Conservation (phyloP, 1,140 invertebrate species). For the Lordiphosa stackelbergi region DNA sequence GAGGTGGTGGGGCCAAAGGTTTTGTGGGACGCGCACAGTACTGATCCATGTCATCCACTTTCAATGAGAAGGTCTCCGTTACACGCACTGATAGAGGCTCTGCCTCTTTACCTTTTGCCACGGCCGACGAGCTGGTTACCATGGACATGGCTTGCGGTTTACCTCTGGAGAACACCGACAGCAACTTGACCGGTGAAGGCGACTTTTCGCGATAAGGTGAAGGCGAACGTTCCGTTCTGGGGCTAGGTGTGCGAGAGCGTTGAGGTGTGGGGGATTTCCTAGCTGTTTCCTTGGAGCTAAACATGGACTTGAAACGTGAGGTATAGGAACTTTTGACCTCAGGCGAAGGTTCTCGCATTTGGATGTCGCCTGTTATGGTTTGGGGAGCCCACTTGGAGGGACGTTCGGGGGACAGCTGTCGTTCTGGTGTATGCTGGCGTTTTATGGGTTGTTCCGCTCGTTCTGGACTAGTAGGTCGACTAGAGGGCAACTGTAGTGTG, state of each 20-base stretch:
- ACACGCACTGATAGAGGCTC: conserved; percentile 64
- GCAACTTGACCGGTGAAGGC: conserved; percentile 43
- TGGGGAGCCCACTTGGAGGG: conserved; percentile 26
- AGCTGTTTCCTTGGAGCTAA: conserved; percentile 24
- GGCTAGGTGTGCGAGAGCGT: conserved; percentile 39
- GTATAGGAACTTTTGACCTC: conserved; percentile 62
- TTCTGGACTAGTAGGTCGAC: conserved; percentile 35
- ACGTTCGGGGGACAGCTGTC: conserved; percentile 51
- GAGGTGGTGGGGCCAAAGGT: conserved; percentile 33
- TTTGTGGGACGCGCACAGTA: conserved; percentile 53
- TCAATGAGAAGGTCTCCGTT: conserved; percentile 68
- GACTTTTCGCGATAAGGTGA: conserved; percentile 57
- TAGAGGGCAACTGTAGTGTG: conserved; percentile 50
- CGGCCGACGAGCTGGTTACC: conserved; percentile 32
- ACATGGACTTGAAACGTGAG: conserved; percentile 66
- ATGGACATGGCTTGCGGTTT: conserved; percentile 57
- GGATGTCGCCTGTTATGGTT: not conserved
- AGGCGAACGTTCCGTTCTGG: conserved; percentile 13
- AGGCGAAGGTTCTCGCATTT: conserved; percentile 33
- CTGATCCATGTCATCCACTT: conserved; percentile 76
- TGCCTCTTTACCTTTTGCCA: conserved; percentile 53
- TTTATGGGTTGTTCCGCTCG: conserved; percentile 41
- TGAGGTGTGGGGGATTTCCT: conserved; percentile 46
- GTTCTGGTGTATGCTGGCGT: conserved; percentile 62
- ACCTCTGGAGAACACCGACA: conserved; percentile 50